These are phyloP conservation scores for Pristionchus maxplancki DNA, from an alignment of 2,888 invertebrate genomes.

Conservation along the genomic window DNA sequence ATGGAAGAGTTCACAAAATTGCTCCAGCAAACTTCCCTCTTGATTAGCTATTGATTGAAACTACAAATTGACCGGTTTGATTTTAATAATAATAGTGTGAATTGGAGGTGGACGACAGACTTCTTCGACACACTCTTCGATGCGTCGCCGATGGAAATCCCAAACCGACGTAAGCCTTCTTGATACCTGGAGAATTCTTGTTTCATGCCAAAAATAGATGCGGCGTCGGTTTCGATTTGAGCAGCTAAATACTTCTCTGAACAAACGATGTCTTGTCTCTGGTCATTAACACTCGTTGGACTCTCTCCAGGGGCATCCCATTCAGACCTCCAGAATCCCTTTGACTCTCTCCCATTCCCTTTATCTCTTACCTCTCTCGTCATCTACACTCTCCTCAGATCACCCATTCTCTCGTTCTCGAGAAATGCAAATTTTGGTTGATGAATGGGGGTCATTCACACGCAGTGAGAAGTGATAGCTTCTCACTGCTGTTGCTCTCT, in stretches of 20 bases:
- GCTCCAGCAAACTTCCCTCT: background rate
- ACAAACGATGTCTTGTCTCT: background rate
- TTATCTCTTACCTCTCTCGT: background rate
- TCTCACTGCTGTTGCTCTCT: constrained; percentile 1
- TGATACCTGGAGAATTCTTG: background rate
- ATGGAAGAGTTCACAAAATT: background rate
- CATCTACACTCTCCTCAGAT: background rate
- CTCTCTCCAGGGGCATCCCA: constrained; percentile 9
- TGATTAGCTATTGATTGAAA: background rate
- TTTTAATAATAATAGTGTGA: no score
- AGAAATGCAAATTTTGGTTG: constrained; percentile 26
- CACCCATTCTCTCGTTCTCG: background rate
- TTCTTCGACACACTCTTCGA: constrained; percentile 85
- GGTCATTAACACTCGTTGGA: background rate
- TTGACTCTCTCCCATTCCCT: background rate
- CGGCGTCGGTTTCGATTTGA: no score
- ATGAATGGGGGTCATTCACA: constrained; percentile 40
- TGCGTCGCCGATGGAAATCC: constrained; percentile 97
- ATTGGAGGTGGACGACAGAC: constrained; percentile 43
- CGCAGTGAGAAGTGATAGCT: constrained; percentile 35
- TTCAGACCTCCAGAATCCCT: constrained; percentile 19
- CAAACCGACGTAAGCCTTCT: constrained; percentile 86
- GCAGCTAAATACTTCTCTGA: no score
- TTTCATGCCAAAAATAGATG: background rate
- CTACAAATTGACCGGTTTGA: background rate